Percentiles rank a stretch among this genome's conserved stretches.
Conservation (phyloP, 2,797 vertebrate genomes). For the Remorina albescens region DNA sequence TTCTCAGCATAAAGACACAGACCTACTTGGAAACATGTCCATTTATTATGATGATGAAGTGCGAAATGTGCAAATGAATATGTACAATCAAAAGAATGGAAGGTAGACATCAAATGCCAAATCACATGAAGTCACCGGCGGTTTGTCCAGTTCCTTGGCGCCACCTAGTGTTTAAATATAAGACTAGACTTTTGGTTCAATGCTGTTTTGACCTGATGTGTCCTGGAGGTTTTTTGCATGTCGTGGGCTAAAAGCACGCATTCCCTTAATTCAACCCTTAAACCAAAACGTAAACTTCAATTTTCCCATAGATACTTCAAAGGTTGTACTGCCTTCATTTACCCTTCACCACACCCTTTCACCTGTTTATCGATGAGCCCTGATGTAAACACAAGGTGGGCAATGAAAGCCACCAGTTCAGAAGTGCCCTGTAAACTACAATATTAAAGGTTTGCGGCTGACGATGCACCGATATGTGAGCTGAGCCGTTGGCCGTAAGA, state of each 20-base stretch:
- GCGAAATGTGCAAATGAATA: slow-evolving; percentile 57
- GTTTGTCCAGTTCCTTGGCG: slow-evolving; percentile 15
- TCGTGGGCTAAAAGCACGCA: slow-evolving; percentile 9
- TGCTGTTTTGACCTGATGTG: slow-evolving; percentile 44
- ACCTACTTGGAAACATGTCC: not conserved
- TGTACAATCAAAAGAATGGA: slow-evolving; percentile 36
- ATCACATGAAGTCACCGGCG: not conserved
- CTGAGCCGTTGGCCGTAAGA: slow-evolving; percentile 14
- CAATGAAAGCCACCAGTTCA: too few relatives aligned
- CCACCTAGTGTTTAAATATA: slow-evolving; percentile 66
- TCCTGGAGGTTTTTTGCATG: not conserved
- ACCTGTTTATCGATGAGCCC: too few relatives aligned
- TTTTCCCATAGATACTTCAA: not conserved
- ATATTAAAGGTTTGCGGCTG: not conserved
- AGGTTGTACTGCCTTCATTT: not conserved
- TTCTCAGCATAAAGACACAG: slow-evolving; percentile 3
- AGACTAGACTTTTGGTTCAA: slow-evolving; percentile 58
- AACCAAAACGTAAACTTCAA: slow-evolving; percentile 1
- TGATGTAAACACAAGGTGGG: slow-evolving; percentile 55
- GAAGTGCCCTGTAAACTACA: slow-evolving; percentile 36
- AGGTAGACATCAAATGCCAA: slow-evolving; percentile 29
- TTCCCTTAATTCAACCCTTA: not conserved
- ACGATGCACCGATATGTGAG: slow-evolving; percentile 1
- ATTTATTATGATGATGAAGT: slow-evolving; percentile 63
- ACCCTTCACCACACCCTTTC: too few relatives aligned